Conservation (phyloP, 2,113 vertebrate species). For the Archocentrus centrarchus region DNA sequence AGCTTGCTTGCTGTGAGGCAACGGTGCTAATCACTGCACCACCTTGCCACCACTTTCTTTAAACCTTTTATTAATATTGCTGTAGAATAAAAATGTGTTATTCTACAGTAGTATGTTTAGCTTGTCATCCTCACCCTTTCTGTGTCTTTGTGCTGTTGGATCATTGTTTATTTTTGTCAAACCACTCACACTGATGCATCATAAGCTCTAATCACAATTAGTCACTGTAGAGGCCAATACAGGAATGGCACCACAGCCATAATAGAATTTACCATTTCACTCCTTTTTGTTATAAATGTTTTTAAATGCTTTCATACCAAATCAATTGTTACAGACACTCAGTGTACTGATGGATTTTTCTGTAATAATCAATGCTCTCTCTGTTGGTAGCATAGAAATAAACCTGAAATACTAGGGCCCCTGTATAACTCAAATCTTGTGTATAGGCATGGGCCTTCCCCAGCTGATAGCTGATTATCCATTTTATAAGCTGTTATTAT, state of each 20-base stretch:
- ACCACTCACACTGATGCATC: neutral
- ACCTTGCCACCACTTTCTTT: neutral
- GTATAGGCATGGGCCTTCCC: conserved; percentile 8
- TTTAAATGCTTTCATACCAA: neutral
- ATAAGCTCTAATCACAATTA: neutral
- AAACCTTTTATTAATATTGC: neutral
- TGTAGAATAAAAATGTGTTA: neutral
- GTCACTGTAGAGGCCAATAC: neutral
- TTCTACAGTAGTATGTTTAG: neutral
- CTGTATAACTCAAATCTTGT: conserved; percentile 21
- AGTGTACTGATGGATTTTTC: neutral
- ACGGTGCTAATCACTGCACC: too few relatives aligned
- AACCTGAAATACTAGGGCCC: neutral
- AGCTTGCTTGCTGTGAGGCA: neutral
- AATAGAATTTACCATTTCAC: neutral
- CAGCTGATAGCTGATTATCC: conserved; percentile 28
- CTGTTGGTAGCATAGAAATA: neutral
- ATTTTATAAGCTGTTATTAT: conserved; percentile 44
- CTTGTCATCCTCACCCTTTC: neutral
- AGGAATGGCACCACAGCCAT: neutral
- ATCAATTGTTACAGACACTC: neutral
- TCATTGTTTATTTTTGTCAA: neutral
- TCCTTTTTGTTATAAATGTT: neutral
- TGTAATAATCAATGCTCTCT: neutral
- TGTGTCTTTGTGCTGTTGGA: neutral